These are phyloP conservation scores for Scrobipalpa atriplicella DNA, from an alignment of 2,888 invertebrate species.

Conservation along the genomic window DNA sequence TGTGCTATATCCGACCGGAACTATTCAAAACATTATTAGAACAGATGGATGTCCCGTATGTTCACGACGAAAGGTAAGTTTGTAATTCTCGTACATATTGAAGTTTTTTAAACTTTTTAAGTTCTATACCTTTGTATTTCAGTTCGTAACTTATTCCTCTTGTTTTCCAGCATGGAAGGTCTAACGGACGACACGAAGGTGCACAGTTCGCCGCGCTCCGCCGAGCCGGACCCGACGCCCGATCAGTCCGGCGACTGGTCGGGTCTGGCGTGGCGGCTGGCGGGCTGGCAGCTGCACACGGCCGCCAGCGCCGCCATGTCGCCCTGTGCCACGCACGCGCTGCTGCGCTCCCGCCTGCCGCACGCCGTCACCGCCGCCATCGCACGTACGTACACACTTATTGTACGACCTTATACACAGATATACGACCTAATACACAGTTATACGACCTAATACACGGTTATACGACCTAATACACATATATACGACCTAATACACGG, in stretches of 20 bases:
- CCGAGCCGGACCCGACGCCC: slow-evolving; percentile 22
- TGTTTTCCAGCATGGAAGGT: slow-evolving; percentile 73
- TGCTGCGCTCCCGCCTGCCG: slow-evolving; percentile 86
- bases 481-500: too few species aligned
- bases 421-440: too few species aligned
- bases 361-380: slow-evolving; percentile 81
- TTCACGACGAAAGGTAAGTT: slow-evolving; percentile 67
- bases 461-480: too few species aligned
- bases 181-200: slow-evolving; percentile 88
- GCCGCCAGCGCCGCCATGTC: slow-evolving; percentile 92
- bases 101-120: neutral
- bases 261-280: slow-evolving; percentile 54
- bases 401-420: too few species aligned
- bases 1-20: slow-evolving; percentile 92
- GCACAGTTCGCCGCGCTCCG: slow-evolving; percentile 37
- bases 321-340: slow-evolving; percentile 87
- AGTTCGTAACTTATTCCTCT: neutral
- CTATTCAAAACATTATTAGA: slow-evolving; percentile 89
- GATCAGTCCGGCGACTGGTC: slow-evolving; percentile 34
- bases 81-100: too few species aligned
- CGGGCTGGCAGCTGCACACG: slow-evolving; percentile 87
- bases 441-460: too few species aligned
- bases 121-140: neutral
- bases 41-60: slow-evolving; percentile 85
- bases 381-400: slow-evolving; percentile 45